Evolutionary conservation across 2,113 vertebrate species (phyloP).

Genomic region (Actenoides lindsayi): DNA sequence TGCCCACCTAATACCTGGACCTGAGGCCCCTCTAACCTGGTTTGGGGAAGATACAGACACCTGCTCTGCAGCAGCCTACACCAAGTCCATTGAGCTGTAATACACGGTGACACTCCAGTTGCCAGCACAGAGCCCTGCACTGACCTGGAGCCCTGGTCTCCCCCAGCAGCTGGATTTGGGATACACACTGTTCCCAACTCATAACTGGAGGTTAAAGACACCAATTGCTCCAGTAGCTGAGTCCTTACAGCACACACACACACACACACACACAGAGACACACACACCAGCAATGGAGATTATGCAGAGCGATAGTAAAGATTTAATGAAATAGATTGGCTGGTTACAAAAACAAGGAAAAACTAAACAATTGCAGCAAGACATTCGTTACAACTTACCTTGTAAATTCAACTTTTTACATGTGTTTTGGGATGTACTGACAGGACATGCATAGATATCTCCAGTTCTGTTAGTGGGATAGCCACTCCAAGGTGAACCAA

Average conservation of each 20-base stretch:
- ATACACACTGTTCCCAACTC: not conserved
- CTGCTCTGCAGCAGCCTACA: accelerated
- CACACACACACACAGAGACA: not conserved
- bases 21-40: not conserved
- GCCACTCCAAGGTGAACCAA: slow-evolving; percentile 91
- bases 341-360: accelerated
- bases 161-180: not conserved
- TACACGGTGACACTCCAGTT: accelerated
- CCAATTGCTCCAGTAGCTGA: not conserved
- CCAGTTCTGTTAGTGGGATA: slow-evolving; percentile 86
- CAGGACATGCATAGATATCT: slow-evolving; percentile 88
- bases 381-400: slow-evolving; percentile 68
- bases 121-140: accelerated
- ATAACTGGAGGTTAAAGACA: not conserved
- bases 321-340: not conserved
- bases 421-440: slow-evolving; percentile 60
- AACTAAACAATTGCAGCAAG: not conserved
- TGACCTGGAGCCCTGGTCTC: accelerated
- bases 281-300: not conserved
- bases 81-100: not conserved
- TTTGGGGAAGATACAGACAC: not conserved
- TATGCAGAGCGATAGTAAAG: not conserved
- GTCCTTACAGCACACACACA: not conserved
- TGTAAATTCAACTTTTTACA: slow-evolving; percentile 87
- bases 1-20: not conserved